A percentile compares a stretch with the other conserved stretches of the same genome.
Conservation (phyloP, 2,888 invertebrate genomes). For the Heliconius erato region DNA sequence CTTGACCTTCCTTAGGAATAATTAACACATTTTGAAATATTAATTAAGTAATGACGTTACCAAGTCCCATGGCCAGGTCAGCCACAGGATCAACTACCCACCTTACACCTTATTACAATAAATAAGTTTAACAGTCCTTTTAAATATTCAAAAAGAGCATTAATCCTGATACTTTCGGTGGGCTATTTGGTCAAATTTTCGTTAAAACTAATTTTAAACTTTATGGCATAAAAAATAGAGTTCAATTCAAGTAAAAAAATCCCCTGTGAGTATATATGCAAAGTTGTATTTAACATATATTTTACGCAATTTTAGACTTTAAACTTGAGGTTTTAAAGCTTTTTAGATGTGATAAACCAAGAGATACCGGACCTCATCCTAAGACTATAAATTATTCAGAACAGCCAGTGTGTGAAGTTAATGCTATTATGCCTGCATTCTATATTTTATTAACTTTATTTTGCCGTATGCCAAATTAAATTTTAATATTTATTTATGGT, state of each 20-base stretch:
- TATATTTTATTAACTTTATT: constrained; percentile 39
- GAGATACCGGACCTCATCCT: constrained; percentile 23
- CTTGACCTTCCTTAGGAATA: neutral
- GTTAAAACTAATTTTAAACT: neutral
- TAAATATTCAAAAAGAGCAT: constrained; percentile 36
- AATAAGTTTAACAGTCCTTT: constrained; percentile 34
- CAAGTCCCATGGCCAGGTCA: neutral
- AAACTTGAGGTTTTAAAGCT: neutral
- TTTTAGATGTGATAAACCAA: constrained; percentile 6
- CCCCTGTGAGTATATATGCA: neutral
- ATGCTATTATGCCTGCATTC: constrained; percentile 35
- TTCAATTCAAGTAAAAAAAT: neutral
- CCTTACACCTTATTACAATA: constrained; percentile 39
- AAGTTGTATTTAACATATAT: constrained; percentile 6
- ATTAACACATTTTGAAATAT: neutral
- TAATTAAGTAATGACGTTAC: neutral
- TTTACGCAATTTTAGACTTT: constrained; percentile 17
- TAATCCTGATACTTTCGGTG: constrained; percentile 19
- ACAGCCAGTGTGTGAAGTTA: constrained; percentile 32
- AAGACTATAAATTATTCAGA: constrained; percentile 27
- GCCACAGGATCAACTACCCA: constrained; percentile 30
- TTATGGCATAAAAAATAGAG: neutral
- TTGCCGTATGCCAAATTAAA: constrained; percentile 27
- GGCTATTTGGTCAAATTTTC: neutral
- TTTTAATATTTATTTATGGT: constrained; percentile 30